Base-by-base conservation (phyloP, 2,888 invertebrate genomes). In the Tachina lurida region DNA sequence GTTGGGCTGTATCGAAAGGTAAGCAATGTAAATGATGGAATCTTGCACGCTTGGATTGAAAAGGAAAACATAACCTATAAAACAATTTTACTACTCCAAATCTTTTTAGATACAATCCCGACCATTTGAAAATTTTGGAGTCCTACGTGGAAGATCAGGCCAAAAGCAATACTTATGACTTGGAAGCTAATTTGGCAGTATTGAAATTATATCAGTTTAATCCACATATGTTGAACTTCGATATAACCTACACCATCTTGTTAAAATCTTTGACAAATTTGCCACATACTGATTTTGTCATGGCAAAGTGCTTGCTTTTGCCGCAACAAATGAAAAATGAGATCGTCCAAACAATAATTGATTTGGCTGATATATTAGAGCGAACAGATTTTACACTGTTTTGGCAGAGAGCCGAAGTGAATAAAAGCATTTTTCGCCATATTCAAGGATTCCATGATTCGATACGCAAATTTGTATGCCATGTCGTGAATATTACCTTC, bases 131-230 rank as follows among this genome's bases (percentile, higher is more conserved):
- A 87, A 96, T 97, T 13, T 93, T 99, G 88, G 98, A 99, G 92
- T 95, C 96, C 81, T 99, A 99, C 93, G 97, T 99, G 13, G 97
- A 97, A 90, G 95, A 97, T 90, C 99, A 99, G 92, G 97, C 97
- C 0, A 95, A 95, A 87, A 98, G 98, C 91, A 98, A 98, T 93
- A 96, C 96, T 0, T 99, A 99, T 91, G 98, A 99, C 92, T 94
- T 99, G 91, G 99, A 99, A 93, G 99, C 99, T 1, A 99, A 99
- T 92, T 94, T 99, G 88, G 98, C 99, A 3, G 97, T 99, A 13
- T 93, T 99, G 65, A 99, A 99, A 93, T 93, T 99, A 89, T 99
- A 99, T 91, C 99, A 99, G 93, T 97, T 99, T 91, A 98, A 98
- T 92, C 98, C 98, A 0, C 95, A 95, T 84, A 95, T 95, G 90